Conservation (phyloP, 2,888 invertebrate genomes). For the Ctenicera cuprea region DNA sequence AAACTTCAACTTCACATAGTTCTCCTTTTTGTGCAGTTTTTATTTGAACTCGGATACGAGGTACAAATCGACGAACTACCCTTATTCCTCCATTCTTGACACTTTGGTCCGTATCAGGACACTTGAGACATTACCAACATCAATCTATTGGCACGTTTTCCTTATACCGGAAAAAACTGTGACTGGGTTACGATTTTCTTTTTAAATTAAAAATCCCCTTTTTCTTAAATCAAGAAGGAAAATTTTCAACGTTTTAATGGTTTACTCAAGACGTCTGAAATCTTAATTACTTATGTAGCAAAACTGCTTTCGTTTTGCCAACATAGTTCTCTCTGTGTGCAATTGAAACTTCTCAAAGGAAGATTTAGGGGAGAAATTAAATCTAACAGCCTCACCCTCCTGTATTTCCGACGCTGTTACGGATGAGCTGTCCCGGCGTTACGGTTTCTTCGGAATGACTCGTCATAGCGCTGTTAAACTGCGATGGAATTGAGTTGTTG, state of each 20-base stretch:
- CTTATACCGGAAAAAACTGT: too few species aligned
- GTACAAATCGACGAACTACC: too few species aligned
- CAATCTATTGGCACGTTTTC: too few species aligned
- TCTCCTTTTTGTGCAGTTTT: too few species aligned
- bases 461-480: constrained; percentile 7
- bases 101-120: too few species aligned
- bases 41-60: too few species aligned
- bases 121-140: too few species aligned
- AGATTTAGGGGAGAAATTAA: constrained; percentile 42
- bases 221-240: too few species aligned
- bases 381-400: constrained; percentile 28
- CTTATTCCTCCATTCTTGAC: too few species aligned
- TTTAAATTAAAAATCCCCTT: neutral
- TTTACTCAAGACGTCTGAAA: neutral
- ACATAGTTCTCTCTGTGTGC: constrained; percentile 12
- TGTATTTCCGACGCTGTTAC: constrained; percentile 9
- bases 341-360: constrained; percentile 19
- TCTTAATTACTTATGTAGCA: constrained; percentile 22
- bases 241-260: neutral
- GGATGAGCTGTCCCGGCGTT: constrained; percentile 17
- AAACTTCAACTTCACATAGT: too few species aligned
- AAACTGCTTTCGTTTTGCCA: constrained; percentile 14
- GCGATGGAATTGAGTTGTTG: neutral
- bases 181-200: neutral
- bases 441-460: constrained; percentile 11